phyloP scores from a whole-genome alignment of 2,113 vertebrate species.

The Penelope pileata region DNA sequence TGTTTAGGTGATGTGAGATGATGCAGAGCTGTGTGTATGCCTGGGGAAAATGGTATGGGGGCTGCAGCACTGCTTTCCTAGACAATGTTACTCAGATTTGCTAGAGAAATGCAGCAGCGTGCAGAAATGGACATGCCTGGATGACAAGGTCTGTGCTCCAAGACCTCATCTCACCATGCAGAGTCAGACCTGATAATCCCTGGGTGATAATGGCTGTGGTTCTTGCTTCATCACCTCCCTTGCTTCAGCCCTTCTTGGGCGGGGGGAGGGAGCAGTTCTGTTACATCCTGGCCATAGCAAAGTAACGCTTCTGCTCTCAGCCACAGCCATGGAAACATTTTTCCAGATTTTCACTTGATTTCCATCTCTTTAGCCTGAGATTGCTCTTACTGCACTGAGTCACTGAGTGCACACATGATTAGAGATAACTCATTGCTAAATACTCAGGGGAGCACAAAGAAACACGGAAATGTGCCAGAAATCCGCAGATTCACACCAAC shows the following conservation, averaged over 20 bases:
- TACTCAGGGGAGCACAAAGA: neutral
- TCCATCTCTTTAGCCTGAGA: neutral
- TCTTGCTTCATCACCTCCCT: slow-evolving; percentile 31
- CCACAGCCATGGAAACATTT: neutral
- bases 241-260: neutral
- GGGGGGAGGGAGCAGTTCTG: neutral
- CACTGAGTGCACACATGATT: neutral
- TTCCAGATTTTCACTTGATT: neutral
- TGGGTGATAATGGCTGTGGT: neutral
- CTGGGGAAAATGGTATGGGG: neutral
- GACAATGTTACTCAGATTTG: neutral
- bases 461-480: neutral
- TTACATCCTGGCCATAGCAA: neutral
- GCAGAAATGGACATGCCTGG: neutral
- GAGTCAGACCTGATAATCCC: neutral
- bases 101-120: neutral
- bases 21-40: neutral
- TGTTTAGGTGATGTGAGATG: neutral
- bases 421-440: neutral
- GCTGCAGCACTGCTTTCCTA: neutral
- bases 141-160: neutral
- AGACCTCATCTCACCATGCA: neutral
- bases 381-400: neutral
- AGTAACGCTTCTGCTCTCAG: neutral
- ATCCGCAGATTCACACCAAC: neutral